Evolutionary conservation across 2,888 invertebrate species (phyloP), one percentile per base, ranked within the genome.

Genomic region (Brenthis ino): DNA sequence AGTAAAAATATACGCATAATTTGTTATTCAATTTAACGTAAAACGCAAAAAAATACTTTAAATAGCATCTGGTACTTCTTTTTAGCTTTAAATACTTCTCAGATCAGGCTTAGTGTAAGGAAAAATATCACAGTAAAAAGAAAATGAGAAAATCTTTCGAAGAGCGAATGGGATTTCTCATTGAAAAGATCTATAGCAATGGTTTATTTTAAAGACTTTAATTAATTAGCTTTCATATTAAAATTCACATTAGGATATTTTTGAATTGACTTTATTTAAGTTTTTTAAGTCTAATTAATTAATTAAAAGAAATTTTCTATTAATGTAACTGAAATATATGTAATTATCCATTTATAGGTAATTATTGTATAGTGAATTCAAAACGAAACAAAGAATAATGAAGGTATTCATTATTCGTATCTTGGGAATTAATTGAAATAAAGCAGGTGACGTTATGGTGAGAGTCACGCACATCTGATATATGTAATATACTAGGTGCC

Each of bases 401-500:
- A 70, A 65, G 50, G 50, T 55, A 57, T 65, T 58, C 58, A 64
- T 60, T 63, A 77, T 80, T 77, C 77, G 73, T 80, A 80, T 63
- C 67, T 65, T 69, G 70, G 77, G 80, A 76, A 80, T 79, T 85
- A 86, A 87, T 87, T 86, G 85, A 86, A 84, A 87, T 85, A 83
- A 85, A 85, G 77, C 80, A 79, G 80, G 80, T 81, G 82, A 80
- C 82, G 76, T 85, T 84, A 86, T 81, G 80, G 77, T 68, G 57
- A 72, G 75, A 77, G 84, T 81, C 86, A 88, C 88, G 87, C 84
- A 85, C 79, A 70, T 53, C 50, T 57, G 64, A 68, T 71, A 56
- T 69, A 66, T 65, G 50, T 50, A 12, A 47, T 58, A 58, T 8
- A 14, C 58, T 47, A 24, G 50, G 12, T 51, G 51, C 53, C 53